Base-by-base conservation (phyloP, 2,797 vertebrate genomes). In the Dryobates pubescens region DNA sequence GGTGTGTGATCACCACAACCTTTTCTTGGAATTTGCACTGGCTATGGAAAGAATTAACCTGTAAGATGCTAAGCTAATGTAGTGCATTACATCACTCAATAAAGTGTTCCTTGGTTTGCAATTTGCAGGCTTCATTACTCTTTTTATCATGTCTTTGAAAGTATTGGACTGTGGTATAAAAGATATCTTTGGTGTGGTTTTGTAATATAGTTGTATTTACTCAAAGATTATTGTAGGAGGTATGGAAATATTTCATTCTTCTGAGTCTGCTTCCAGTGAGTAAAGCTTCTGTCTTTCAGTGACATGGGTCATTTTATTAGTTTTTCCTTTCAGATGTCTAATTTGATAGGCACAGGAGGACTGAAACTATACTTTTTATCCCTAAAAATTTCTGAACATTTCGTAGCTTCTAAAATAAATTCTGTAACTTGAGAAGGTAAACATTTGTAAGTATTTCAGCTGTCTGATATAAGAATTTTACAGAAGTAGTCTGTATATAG, bases 371-470 rank as follows among this genome's bases (percentile, higher is more conserved):
- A 47, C 43, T 54, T 83, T 45, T 36, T 41, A 62, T 67, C 13
- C 51, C 38, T 82, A 67, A 20, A 71, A 70, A 88, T 87, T 75
- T 78, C 27, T 49, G 38, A 9, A 4, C 69, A 63, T 67, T 81
- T 89, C 47, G 26, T 32, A 51, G 11, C n/a, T 93, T 86, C 70
- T 79, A 38, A 92, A 95, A 70, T 69, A 69, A 82, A 56, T 62
- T 85, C 34, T 59, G 10, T 87, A 34, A 51, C 45, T 83, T 70
- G 74, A 65, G 47, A 86, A 75, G 17, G 30, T 51, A 70, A 84
- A 72, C 29, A 27, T 72, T 77, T 86, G 2, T 70, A 54, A 78
- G 17, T 54, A 63, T 36, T 82, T 87, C 41, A 51, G 80, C 75
- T 75, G 16, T 36, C 87, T 89, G 79, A 75, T 32, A 16, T 64